phyloP scores from a whole-genome alignment of 2,797 vertebrate species.

The Sebastes matsubarae region DNA sequence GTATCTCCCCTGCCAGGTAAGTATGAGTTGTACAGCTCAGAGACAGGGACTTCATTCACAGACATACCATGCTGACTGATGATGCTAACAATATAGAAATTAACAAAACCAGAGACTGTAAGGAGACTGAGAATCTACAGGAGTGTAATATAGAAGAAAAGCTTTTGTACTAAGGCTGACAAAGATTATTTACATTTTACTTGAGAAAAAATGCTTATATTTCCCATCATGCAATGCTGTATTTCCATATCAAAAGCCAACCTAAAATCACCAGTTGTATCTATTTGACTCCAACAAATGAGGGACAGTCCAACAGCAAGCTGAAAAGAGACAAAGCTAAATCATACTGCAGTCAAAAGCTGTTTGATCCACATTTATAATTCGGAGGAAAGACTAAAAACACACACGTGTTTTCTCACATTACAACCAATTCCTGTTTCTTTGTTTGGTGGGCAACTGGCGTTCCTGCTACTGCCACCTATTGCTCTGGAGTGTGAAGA shows the following conservation, averaged over 20 bases:
- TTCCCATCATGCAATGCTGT: background rate
- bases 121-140: background rate
- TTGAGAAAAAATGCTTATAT: background rate
- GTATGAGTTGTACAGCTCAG: background rate
- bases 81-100: too few relatives aligned
- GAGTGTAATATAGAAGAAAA: too few relatives aligned
- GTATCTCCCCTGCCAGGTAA: too few relatives aligned
- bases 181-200: background rate
- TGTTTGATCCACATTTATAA: too few relatives aligned
- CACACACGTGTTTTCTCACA: background rate
- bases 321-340: background rate
- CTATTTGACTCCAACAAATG: background rate
- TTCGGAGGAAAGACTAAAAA: background rate
- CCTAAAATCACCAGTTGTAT: too few relatives aligned
- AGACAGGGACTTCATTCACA: accelerated
- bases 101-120: background rate
- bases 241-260: background rate
- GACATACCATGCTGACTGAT: background rate
- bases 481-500: too few relatives aligned
- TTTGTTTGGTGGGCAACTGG: background rate
- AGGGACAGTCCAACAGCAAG: background rate
- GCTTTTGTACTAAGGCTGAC: accelerated
- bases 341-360: background rate
- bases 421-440: background rate
- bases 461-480: background rate